phyloP scores from a whole-genome alignment of 1,140 invertebrate genomes.

The Ctenoplectra terminalis region DNA sequence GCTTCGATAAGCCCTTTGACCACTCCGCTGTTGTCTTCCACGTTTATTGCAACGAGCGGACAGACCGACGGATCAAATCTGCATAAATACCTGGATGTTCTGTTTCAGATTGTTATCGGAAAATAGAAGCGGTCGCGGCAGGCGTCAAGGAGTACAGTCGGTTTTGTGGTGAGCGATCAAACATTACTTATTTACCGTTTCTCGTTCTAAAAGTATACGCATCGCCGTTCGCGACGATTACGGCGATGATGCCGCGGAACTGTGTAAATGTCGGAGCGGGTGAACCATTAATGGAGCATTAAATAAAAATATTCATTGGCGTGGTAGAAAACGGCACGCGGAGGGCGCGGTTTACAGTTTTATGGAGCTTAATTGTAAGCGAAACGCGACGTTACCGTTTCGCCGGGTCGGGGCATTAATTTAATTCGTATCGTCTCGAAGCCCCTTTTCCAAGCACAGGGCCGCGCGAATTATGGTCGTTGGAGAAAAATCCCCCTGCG shows the following conservation, averaged over 20 bases:
- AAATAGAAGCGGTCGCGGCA: background rate
- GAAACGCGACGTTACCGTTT: slow-evolving; percentile 55
- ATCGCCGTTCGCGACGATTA: slow-evolving; percentile 40
- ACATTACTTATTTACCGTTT: background rate
- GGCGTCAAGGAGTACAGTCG: background rate
- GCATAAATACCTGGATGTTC: background rate
- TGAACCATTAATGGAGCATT: slow-evolving; percentile 63
- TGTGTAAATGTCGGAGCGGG: slow-evolving; percentile 45
- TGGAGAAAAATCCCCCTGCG: background rate
- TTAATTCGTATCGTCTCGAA: slow-evolving; percentile 58
- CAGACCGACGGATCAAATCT: background rate
- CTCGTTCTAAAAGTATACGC: no score
- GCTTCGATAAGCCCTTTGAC: background rate
- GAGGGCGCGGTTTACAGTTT: slow-evolving; percentile 59
- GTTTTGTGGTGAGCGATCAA: background rate
- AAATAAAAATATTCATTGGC: slow-evolving; percentile 74
- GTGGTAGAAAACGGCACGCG: slow-evolving; percentile 7
- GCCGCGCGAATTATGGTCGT: slow-evolving; percentile 13
- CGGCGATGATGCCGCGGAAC: slow-evolving; percentile 26
- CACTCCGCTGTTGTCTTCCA: background rate
- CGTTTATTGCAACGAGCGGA: no score
- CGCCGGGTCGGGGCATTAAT: slow-evolving; percentile 58
- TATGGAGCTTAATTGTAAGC: slow-evolving; percentile 71
- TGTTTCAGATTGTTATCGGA: background rate
- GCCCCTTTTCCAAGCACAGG: background rate